Base-by-base conservation (phyloP, 2,797 vertebrate genomes). In the Alosa sapidissima region DNA sequence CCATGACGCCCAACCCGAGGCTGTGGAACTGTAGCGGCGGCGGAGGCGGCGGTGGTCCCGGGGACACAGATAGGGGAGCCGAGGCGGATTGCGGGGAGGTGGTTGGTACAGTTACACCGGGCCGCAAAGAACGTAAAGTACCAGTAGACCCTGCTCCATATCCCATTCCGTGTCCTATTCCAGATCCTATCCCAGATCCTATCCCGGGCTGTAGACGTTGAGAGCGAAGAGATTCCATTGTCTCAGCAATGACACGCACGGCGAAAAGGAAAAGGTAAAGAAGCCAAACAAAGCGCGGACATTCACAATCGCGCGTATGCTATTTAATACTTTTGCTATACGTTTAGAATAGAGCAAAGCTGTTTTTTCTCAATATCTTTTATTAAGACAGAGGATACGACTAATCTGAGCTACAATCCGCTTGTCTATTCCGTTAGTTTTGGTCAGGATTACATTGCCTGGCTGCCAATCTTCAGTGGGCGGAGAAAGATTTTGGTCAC, bases 151-250 rank as follows among this genome's bases (percentile, higher is more conserved):
- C 93, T 0, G 92, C 84, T 88, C 89, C 92, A 90, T 93, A 93
- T 14, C 94, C 96, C 72, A 97, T 96, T 60, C 96, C 95, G 10
- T 16, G 41, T 16, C 93, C 96, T 75, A 97, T 95, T 68, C 96
- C 95, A 10, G 94, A 89, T 19, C 94, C 96, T 75, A 96, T 95
- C 62, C 96, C 95, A 13, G 93, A 89, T 19, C 94, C 96, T 78
- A 97, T 96, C 62, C 96, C 95, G 10, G 97, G 96, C 93, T 97
- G 96, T 65, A 97, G 92, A 87, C 96, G 90, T 90, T 94, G 96
- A 81, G 96, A 94, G 91, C 97, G 95, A 92, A 97, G 83, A 62
- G 97, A 97, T 93, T 98, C 95, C 94, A 97, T 97, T 94, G 91
- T 94, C 90, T 93, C 81, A 16, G 91, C 88, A 87, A 87, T 94